A percentile compares a stretch with the other conserved stretches of the same genome.
Conservation (phyloP, 1,140 invertebrate genomes). For the Schlechtendalia chinensis region DNA sequence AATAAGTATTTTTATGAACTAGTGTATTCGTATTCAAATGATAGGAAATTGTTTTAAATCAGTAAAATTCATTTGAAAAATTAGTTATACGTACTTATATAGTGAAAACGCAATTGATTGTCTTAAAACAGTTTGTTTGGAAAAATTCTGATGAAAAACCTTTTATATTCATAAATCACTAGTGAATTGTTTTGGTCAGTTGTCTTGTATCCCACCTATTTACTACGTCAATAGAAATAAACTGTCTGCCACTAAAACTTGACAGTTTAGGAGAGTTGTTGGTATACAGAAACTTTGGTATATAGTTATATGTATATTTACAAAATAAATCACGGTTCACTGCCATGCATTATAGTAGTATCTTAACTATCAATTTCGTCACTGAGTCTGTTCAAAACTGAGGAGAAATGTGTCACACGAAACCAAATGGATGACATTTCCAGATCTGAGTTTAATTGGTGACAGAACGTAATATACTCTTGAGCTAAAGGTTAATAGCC, state of each 20-base stretch:
- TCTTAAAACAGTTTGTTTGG: neutral
- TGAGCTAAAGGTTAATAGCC: neutral
- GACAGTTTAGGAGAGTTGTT: slow-evolving; percentile 31
- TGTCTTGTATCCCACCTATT: neutral
- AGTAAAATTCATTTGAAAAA: too few species aligned
- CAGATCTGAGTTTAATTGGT: slow-evolving; percentile 44
- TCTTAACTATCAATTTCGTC: neutral
- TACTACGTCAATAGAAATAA: slow-evolving; percentile 28
- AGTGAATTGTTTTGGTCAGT: slow-evolving; percentile 26
- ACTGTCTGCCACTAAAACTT: slow-evolving; percentile 29
- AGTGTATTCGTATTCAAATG: too few species aligned
- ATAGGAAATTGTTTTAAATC: too few species aligned
- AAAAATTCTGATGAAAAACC: neutral
- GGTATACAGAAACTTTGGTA: slow-evolving; percentile 24
- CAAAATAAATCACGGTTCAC: slow-evolving; percentile 40
- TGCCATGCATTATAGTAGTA: slow-evolving; percentile 4
- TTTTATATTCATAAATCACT: slow-evolving; percentile 13
- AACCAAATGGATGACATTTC: slow-evolving; percentile 40
- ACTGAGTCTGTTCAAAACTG: slow-evolving; percentile 9
- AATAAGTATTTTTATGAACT: too few species aligned
- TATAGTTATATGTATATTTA: neutral
- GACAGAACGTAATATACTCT: neutral
- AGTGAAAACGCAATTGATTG: too few species aligned
- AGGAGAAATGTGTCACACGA: slow-evolving; percentile 24
- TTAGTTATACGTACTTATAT: too few species aligned